Conservation (phyloP, 2,888 invertebrate species). For the Tenodera sinensis region DNA sequence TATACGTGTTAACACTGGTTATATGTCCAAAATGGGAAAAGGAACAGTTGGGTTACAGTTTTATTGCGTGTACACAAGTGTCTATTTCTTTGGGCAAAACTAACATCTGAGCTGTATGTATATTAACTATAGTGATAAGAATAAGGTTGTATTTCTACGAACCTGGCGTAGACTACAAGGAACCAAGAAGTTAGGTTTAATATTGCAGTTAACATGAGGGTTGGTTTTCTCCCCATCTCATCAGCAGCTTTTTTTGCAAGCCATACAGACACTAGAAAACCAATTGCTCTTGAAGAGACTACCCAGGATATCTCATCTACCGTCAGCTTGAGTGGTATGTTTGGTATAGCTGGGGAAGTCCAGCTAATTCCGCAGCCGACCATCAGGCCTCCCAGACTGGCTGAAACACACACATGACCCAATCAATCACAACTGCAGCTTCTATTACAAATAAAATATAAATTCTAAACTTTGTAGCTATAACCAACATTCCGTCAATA, state of each 20-base stretch:
- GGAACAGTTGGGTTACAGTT: no score
- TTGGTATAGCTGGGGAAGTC: background rate
- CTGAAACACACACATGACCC: background rate
- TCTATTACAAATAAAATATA: no score
- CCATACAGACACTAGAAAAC: background rate
- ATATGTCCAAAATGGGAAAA: no score
- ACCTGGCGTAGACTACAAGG: background rate
- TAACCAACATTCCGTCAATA: no score
- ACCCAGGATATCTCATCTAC: background rate
- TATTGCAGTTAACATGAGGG: background rate
- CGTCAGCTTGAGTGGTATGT: background rate
- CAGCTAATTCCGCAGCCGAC: background rate
- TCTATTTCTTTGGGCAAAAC: no score
- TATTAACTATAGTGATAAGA: no score
- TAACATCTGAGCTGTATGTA: no score
- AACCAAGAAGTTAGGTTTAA: background rate
- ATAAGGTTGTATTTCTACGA: background rate
- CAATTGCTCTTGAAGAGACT: background rate
- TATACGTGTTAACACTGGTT: no score
- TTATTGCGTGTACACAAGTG: no score
- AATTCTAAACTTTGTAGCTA: no score
- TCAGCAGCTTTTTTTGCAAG: background rate
- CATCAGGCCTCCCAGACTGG: background rate
- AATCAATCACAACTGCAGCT: no score
- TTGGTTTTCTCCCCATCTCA: background rate